A percentile compares a stretch with the other conserved stretches of the same genome.
phyloP scores from a whole-genome alignment of 2,888 invertebrate species.

The Melieria picta region DNA sequence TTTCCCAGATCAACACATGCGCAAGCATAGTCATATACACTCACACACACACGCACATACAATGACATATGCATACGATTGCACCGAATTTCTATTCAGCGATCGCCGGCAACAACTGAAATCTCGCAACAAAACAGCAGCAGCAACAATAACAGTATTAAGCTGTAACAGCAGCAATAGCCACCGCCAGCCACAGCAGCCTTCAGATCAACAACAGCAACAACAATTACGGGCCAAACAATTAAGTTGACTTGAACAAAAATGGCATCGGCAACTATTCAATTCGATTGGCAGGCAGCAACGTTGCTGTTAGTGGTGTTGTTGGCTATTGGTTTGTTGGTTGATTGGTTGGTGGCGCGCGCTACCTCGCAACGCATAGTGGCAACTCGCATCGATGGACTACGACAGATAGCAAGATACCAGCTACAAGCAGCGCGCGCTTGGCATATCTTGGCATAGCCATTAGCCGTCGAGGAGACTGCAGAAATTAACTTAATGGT shows the following conservation, averaged over 20 bases:
- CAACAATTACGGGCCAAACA: slow-evolving; percentile 8
- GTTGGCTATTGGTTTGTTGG: too few species aligned
- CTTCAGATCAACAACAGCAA: slow-evolving; percentile 4
- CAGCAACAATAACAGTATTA: background rate
- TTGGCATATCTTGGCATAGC: too few species aligned
- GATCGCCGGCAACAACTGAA: slow-evolving; percentile 10
- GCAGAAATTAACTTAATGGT: too few species aligned
- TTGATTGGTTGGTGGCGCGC: too few species aligned
- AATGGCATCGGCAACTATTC: slow-evolving; percentile 18
- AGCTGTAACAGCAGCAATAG: background rate
- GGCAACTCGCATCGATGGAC: too few species aligned
- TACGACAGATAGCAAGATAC: too few species aligned
- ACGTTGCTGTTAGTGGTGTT: too few species aligned
- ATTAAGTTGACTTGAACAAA: slow-evolving; percentile 28
- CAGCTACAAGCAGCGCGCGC: too few species aligned
- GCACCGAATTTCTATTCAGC: slow-evolving; percentile 14
- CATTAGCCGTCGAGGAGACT: too few species aligned
- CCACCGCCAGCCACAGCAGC: background rate
- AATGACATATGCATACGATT: too few species aligned
- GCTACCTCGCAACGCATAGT: too few species aligned
- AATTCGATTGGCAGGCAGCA: too few species aligned
- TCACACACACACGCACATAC: background rate
- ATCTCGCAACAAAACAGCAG: background rate
- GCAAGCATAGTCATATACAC: background rate
- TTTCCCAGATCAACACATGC: slow-evolving; percentile 49